A percentile compares a stretch with the other conserved stretches of the same genome.
These are phyloP conservation scores for Polypterus bichir DNA, from an alignment of 2,113 vertebrate species.

Conservation along the genomic window DNA sequence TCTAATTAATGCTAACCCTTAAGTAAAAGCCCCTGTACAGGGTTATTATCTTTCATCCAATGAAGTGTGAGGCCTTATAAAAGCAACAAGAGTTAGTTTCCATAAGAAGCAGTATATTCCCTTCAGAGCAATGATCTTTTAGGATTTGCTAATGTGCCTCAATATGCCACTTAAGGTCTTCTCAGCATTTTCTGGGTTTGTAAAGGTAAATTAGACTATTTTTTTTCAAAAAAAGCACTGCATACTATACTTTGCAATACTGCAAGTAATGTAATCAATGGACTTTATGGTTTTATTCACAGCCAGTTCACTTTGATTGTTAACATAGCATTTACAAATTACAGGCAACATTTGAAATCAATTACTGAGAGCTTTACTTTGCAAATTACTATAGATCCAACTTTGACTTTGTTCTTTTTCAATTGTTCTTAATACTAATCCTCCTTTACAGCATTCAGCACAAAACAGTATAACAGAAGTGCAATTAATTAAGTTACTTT, in stretches of 20 bases:
- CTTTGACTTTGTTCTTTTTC: neutral
- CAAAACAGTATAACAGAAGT: neutral
- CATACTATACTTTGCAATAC: neutral
- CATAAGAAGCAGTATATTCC: too few species aligned
- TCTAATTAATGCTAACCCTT: too few species aligned
- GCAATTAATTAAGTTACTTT: neutral
- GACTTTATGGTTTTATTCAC: neutral
- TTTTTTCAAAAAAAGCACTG: neutral
- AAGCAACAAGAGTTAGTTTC: too few species aligned
- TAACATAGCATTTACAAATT: slow-evolving; percentile 1
- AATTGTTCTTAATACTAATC: neutral
- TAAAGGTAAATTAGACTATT: neutral
- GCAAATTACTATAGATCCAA: slow-evolving; percentile 4
- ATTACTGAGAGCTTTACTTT: neutral
- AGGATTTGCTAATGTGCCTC: too few species aligned
- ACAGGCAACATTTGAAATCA: neutral
- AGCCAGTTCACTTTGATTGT: neutral
- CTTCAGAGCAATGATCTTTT: too few species aligned
- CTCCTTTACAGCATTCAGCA: neutral
- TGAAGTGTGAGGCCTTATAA: too few species aligned
- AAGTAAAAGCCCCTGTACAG: too few species aligned
- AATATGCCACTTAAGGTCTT: neutral
- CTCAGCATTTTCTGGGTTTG: neutral
- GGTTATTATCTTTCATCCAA: too few species aligned
- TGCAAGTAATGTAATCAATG: slow-evolving; percentile 3